phyloP scores from a whole-genome alignment of 2,888 invertebrate genomes.

The Diadegma fenestrale region DNA sequence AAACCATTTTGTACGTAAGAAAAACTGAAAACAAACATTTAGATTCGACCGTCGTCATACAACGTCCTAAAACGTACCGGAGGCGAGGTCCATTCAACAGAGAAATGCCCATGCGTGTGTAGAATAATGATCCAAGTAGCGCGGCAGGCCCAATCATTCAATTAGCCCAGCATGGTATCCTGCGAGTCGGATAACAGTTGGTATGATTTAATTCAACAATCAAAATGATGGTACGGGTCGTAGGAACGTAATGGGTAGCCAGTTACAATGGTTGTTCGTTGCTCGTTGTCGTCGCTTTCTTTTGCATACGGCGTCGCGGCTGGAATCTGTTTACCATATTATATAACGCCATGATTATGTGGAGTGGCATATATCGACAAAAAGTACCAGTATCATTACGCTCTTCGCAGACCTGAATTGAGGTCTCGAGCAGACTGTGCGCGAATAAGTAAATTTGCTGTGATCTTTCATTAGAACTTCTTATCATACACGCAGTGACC shows the following conservation, averaged over 20 bases:
- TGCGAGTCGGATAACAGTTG: slow-evolving; percentile 78
- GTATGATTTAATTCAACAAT: slow-evolving; percentile 82
- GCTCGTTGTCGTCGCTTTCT: slow-evolving; percentile 35
- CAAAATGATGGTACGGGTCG: slow-evolving; percentile 68
- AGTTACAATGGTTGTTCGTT: slow-evolving; percentile 42
- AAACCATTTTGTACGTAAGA: too few species aligned
- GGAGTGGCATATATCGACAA: slow-evolving; percentile 16
- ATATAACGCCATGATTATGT: slow-evolving; percentile 19
- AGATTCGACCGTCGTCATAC: too few species aligned
- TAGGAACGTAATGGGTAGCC: slow-evolving; percentile 59
- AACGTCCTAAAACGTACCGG: too few species aligned
- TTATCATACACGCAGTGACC: slow-evolving; percentile 9
- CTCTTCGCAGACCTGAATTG: slow-evolving; percentile 15
- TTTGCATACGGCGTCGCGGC: slow-evolving; percentile 24
- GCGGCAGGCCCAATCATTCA: slow-evolving; percentile 81
- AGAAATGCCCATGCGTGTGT: slow-evolving; percentile 19
- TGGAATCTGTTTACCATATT: slow-evolving; percentile 41
- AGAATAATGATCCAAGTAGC: slow-evolving; percentile 52
- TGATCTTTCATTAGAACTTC: slow-evolving; percentile 11
- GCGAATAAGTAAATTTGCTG: slow-evolving; percentile 5
- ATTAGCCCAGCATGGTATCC: slow-evolving; percentile 76
- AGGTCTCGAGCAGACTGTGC: background rate
- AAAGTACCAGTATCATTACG: slow-evolving; percentile 36
- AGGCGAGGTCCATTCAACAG: background rate
- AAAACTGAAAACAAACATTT: too few species aligned